A percentile compares a stretch with the other conserved stretches of the same genome.
Conservation (phyloP, 2,797 vertebrate species). For the Enteromius argenteus region DNA sequence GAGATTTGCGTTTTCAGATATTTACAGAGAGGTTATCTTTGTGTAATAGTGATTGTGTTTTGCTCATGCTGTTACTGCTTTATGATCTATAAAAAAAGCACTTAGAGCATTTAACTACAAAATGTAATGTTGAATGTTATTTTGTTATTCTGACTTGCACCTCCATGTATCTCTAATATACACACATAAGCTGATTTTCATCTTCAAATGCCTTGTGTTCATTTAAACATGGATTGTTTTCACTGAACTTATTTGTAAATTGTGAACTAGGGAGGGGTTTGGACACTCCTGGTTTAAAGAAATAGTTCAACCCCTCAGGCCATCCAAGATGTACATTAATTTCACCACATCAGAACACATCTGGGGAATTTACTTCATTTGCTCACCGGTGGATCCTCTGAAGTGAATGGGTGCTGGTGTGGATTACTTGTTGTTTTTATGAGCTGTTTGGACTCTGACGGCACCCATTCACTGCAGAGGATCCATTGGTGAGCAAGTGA, state of each 20-base stretch:
- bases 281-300: neutral
- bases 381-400: neutral
- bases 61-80: slow-evolving; percentile 73
- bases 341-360: neutral
- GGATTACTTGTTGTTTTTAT: neutral
- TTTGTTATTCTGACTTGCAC: slow-evolving; percentile 32
- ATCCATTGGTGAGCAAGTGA: neutral
- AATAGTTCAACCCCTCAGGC: neutral
- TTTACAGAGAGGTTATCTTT: slow-evolving; percentile 61
- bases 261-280: neutral
- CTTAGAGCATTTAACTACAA: slow-evolving; percentile 64
- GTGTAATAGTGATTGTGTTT: slow-evolving; percentile 66
- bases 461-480: neutral
- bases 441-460: neutral
- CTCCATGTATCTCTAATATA: neutral
- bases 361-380: neutral
- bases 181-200: neutral
- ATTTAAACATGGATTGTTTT: neutral
- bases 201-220: neutral
- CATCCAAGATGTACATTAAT: neutral
- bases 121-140: slow-evolving; percentile 60
- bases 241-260: neutral
- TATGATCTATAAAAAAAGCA: slow-evolving; percentile 69
- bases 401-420: neutral
- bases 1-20: slow-evolving; percentile 56